Conservation (phyloP, 2,113 vertebrate species). For the Nothocercus julius region DNA sequence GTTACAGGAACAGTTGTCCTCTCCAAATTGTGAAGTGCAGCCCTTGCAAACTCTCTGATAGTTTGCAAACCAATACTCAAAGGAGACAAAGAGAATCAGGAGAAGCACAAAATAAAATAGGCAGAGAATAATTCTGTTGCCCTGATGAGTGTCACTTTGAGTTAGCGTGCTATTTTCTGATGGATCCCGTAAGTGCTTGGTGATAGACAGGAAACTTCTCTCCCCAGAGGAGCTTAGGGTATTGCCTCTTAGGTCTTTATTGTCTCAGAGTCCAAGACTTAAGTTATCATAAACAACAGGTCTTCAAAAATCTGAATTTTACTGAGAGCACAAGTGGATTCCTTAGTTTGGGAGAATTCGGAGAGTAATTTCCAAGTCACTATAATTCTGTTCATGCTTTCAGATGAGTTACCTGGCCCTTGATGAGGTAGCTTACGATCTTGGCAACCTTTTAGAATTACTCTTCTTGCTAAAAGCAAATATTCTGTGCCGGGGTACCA, state of each 20-base stretch:
- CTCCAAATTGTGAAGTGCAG: no score
- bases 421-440: not conserved
- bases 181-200: not conserved
- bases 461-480: no score
- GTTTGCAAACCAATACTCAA: no score
- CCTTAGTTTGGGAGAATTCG: not conserved
- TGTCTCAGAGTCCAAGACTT: not conserved
- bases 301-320: not conserved
- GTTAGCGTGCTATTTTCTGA: not conserved
- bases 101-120: not conserved
- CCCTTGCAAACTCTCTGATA: no score
- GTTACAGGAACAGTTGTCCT: no score
- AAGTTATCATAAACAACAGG: not conserved
- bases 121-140: not conserved
- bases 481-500: no score
- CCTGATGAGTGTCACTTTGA: not conserved
- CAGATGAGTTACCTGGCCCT: not conserved
- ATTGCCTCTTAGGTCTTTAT: no score
- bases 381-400: not conserved
- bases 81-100: no score
- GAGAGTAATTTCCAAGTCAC: not conserved
- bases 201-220: not conserved
- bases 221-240: not conserved
- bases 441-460: not conserved
- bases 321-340: not conserved